A percentile compares a stretch with the other conserved stretches of the same genome.
Evolutionary conservation across 1,140 invertebrate genomes (phyloP).

Genomic region (Dryas iulia): DNA sequence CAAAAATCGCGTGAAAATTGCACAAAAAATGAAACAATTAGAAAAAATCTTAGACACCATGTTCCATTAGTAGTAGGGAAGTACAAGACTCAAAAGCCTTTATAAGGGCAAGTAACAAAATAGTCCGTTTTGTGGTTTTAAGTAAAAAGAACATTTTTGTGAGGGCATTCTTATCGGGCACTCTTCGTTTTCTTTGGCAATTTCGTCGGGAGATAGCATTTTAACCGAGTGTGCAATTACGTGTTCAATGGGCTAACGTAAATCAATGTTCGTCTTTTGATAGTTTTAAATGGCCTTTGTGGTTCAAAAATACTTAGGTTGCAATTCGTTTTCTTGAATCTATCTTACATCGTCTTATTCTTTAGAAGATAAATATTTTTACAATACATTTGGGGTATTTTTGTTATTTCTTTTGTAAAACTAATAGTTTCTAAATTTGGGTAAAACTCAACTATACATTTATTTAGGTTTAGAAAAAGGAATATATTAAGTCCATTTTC

Average conservation of each 20-base stretch:
- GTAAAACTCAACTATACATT: too few species aligned
- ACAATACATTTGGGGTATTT: neutral
- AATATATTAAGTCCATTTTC: too few species aligned
- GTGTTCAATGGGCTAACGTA: slow-evolving; percentile 16
- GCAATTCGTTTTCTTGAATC: neutral
- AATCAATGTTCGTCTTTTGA: slow-evolving; percentile 20
- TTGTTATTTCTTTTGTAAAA: neutral
- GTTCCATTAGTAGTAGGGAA: slow-evolving; percentile 4
- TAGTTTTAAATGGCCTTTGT: slow-evolving; percentile 16
- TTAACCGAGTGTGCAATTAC: slow-evolving; percentile 30
- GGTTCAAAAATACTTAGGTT: slow-evolving; percentile 5
- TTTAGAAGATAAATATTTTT: neutral
- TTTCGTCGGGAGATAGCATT: slow-evolving; percentile 26
- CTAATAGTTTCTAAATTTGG: too few species aligned
- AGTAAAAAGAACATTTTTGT: slow-evolving; percentile 28
- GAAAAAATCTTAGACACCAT: neutral
- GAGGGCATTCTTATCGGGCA: slow-evolving; percentile 18
- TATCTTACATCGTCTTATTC: neutral
- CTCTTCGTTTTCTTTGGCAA: slow-evolving; percentile 25
- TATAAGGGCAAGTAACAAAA: slow-evolving; percentile 12
- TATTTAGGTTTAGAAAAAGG: too few species aligned
- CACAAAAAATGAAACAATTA: neutral
- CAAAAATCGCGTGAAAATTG: too few species aligned
- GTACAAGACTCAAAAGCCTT: neutral
- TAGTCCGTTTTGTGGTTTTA: slow-evolving; percentile 26